Conservation (phyloP, 2,113 vertebrate species). For the Hiodon tergisus region DNA sequence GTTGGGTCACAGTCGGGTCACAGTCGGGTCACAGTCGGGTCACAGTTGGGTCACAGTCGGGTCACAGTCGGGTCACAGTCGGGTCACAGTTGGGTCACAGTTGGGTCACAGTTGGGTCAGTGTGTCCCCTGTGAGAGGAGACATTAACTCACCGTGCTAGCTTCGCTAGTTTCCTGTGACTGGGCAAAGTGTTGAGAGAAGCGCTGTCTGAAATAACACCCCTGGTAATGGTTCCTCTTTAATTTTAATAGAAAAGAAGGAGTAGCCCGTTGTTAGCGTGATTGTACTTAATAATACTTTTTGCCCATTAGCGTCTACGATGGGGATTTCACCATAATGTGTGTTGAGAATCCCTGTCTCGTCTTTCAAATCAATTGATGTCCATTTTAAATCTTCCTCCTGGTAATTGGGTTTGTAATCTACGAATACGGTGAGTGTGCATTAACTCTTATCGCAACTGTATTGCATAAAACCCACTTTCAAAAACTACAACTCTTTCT, state of each 20-base stretch:
- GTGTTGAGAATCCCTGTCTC: slow-evolving; percentile 52
- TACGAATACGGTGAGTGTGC: slow-evolving; percentile 54
- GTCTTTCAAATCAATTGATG: slow-evolving; percentile 70
- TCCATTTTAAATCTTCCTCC: slow-evolving; percentile 58
- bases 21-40: no score
- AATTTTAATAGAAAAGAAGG: slow-evolving; percentile 51
- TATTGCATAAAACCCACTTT: slow-evolving; percentile 19
- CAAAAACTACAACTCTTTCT: slow-evolving; percentile 12
- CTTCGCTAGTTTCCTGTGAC: slow-evolving; percentile 12
- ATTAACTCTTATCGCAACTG: slow-evolving; percentile 40
- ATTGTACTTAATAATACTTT: slow-evolving; percentile 67
- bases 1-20: no score
- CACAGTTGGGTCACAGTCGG: no score
- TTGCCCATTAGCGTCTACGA: slow-evolving; percentile 61
- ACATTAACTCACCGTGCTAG: no score
- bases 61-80: no score
- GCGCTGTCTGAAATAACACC: slow-evolving; percentile 46
- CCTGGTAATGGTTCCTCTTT: slow-evolving; percentile 60
- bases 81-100: no score
- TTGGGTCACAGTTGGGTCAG: no score
- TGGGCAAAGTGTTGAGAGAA: slow-evolving; percentile 6
- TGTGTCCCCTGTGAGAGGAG: no score
- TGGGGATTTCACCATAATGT: slow-evolving; percentile 58
- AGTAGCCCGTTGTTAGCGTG: slow-evolving; percentile 48
- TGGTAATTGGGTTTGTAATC: slow-evolving; percentile 66